phyloP scores from a whole-genome alignment of 2,797 vertebrate species.

The Coreius guichenoti region DNA sequence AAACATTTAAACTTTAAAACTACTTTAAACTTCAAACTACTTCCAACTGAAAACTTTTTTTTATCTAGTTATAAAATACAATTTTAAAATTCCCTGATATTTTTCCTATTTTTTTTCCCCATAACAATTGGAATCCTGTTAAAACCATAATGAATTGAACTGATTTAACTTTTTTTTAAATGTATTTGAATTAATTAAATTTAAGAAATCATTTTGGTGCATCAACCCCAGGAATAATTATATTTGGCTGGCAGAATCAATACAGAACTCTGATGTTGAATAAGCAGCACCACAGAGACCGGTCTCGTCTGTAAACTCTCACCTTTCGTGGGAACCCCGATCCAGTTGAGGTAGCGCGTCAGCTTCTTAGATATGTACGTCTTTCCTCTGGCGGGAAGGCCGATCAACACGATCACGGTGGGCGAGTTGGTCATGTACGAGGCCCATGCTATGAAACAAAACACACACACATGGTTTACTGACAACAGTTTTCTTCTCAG shows the following conservation, averaged over 20 bases:
- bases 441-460: conserved; percentile 84
- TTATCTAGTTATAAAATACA: no score
- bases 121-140: background rate
- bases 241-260: background rate
- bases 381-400: conserved; percentile 93
- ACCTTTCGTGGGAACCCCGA: conserved; percentile 97
- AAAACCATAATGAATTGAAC: background rate
- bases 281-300: background rate
- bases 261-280: background rate
- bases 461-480: background rate
- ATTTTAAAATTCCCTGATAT: background rate
- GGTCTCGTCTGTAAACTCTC: background rate
- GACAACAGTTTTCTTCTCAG: background rate
- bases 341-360: conserved; percentile 98
- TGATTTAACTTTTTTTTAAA: background rate
- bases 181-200: background rate
- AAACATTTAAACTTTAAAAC: no score
- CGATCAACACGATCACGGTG: conserved; percentile 95
- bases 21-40: no score
- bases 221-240: background rate
- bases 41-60: no score
- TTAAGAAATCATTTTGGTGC: background rate
- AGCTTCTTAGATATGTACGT: conserved; percentile 97
- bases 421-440: conserved; percentile 97
- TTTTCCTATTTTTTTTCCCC: background rate